These are phyloP conservation scores for Zelostemma sp. DNA, from an alignment of 1,140 invertebrate species.

Conservation along the genomic window DNA sequence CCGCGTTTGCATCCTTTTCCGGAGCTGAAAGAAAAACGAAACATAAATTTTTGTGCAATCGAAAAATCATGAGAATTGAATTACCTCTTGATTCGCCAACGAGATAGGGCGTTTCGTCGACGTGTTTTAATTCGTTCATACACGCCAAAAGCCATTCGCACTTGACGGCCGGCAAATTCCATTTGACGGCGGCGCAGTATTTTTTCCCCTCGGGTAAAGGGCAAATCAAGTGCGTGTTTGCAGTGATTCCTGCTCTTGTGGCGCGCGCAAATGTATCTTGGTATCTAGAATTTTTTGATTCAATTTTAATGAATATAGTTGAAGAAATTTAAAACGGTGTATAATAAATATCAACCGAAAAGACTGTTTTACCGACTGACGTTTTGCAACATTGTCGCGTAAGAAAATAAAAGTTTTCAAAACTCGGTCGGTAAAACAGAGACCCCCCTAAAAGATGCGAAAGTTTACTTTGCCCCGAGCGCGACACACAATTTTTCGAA, in stretches of 20 bases:
- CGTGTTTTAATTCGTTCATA: constrained; percentile 69
- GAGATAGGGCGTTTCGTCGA: constrained; percentile 73
- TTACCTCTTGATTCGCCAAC: constrained; percentile 73
- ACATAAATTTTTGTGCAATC: too few relatives aligned
- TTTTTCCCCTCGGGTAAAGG: constrained; percentile 81
- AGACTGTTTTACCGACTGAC: too few relatives aligned
- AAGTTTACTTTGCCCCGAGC: constrained; percentile 77
- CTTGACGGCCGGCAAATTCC: constrained; percentile 82
- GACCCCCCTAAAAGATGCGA: too few relatives aligned
- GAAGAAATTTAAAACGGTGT: too few relatives aligned
- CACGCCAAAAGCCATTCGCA: constrained; percentile 84
- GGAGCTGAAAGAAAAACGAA: too few relatives aligned
- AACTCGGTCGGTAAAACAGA: too few relatives aligned
- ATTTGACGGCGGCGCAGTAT: constrained; percentile 86
- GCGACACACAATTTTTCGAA: constrained; percentile 77
- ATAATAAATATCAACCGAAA: too few relatives aligned
- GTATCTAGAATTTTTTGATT: constrained; percentile 46
- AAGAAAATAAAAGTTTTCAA: neutral
- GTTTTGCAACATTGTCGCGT: too few relatives aligned
- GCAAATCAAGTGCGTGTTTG: constrained; percentile 82
- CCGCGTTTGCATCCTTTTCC: too few relatives aligned
- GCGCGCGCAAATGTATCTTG: constrained; percentile 77
- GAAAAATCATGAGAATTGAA: too few relatives aligned
- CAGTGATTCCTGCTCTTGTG: constrained; percentile 66
- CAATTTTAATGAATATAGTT: too few relatives aligned